Evolutionary conservation across 1,140 invertebrate species (phyloP).

Genomic region (Drosophila bocqueti): DNA sequence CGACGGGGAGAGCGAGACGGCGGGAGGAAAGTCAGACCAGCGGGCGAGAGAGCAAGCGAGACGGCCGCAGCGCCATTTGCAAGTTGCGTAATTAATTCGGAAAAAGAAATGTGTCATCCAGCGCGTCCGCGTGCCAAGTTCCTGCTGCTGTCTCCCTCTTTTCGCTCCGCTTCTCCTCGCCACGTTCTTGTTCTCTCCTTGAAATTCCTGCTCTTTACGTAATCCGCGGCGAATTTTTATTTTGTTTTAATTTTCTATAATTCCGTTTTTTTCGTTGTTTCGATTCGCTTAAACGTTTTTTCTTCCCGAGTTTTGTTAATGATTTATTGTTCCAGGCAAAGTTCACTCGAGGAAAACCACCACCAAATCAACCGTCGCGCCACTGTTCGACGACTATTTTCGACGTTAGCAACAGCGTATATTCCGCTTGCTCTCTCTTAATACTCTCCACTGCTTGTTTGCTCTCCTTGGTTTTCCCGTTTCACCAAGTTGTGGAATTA

Average conservation of each 20-base stretch:
- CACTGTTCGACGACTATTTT: conserved; percentile 72
- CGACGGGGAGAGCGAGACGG: conserved; percentile 25
- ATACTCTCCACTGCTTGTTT: conserved; percentile 22
- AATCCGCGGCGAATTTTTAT: conserved; percentile 50
- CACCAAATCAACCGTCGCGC: conserved; percentile 59
- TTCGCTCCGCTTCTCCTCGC: conserved; percentile 21
- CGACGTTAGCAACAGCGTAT: conserved; percentile 77
- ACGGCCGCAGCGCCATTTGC: conserved; percentile 65
- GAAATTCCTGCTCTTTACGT: conserved; percentile 63
- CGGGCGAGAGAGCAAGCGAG: conserved; percentile 27
- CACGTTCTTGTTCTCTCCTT: conserved; percentile 7
- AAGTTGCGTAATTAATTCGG: conserved; percentile 75
- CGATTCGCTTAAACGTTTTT: conserved; percentile 18
- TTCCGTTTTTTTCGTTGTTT: conserved; percentile 19
- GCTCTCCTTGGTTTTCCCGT: conserved; percentile 62
- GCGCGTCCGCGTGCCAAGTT: conserved; percentile 52
- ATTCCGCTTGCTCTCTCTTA: conserved; percentile 21
- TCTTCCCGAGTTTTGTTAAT: conserved; percentile 41
- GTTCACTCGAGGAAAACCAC: conserved; percentile 69
- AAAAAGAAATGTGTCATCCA: conserved; percentile 80
- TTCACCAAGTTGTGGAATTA: conserved; percentile 40
- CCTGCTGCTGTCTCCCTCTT: conserved; percentile 62
- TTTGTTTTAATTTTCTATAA: conserved; percentile 21
- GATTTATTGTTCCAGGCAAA: conserved; percentile 63
- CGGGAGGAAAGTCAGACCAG: conserved; percentile 3